Percentiles rank a stretch among this genome's conserved stretches.
Evolutionary conservation across 2,113 vertebrate genomes (phyloP).

Genomic region (Heterochromis multidens): DNA sequence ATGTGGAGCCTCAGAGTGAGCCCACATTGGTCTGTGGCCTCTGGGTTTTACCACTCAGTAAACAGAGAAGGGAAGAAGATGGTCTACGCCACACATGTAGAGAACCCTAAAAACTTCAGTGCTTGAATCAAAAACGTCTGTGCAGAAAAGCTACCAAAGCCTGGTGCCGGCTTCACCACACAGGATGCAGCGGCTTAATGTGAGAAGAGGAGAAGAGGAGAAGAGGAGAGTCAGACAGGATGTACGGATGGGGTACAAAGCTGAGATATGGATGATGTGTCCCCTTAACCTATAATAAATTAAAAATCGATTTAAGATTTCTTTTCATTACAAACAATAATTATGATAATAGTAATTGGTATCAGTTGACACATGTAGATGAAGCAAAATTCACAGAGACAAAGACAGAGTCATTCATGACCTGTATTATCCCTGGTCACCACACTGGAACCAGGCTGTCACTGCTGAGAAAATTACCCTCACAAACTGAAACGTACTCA

Average conservation of each 20-base stretch:
- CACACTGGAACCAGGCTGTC: constrained; percentile 37
- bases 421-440: constrained; percentile 15
- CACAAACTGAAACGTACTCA: constrained; percentile 21
- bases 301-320: neutral
- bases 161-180: constrained; percentile 46
- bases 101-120: constrained; percentile 28
- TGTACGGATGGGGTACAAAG: neutral
- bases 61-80: constrained; percentile 62
- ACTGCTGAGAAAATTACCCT: constrained; percentile 28
- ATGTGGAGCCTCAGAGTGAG: constrained; percentile 16
- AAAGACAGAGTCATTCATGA: constrained; percentile 24
- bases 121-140: constrained; percentile 57
- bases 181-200: constrained; percentile 13
- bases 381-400: constrained; percentile 13
- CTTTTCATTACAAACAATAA: neutral
- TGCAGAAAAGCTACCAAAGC: constrained; percentile 22
- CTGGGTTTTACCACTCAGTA: constrained; percentile 58
- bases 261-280: neutral
- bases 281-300: neutral
- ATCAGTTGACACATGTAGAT: constrained; percentile 16
- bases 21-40: constrained; percentile 55
- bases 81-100: constrained; percentile 61
- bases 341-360: neutral
- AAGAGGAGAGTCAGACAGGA: neutral
- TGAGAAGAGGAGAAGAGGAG: neutral